Percentiles rank a stretch among this genome's conserved stretches.
Evolutionary conservation across 2,797 vertebrate species (phyloP).

Genomic region (Neomorphus geoffroyi): DNA sequence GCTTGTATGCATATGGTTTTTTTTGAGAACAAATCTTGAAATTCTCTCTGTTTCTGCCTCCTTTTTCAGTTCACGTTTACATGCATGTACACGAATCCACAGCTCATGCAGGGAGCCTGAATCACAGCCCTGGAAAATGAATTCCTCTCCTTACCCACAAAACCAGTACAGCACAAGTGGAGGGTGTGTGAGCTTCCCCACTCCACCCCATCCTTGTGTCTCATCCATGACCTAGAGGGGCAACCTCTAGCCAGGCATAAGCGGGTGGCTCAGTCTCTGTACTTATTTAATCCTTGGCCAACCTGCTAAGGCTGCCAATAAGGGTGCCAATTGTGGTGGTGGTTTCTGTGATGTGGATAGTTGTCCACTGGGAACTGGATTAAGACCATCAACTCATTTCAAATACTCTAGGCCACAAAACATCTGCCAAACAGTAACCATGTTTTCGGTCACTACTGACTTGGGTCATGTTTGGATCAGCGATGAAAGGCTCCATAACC

Average conservation of each 20-base stretch:
- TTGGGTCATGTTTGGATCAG: slow-evolving; percentile 65
- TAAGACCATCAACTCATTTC: slow-evolving; percentile 68
- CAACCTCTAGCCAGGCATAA: slow-evolving; percentile 61
- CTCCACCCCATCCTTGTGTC: slow-evolving; percentile 45
- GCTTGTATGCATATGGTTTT: background rate
- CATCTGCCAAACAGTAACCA: slow-evolving; percentile 66
- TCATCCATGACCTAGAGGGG: slow-evolving; percentile 63
- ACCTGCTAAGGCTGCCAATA: slow-evolving; percentile 56
- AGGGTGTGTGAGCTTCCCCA: slow-evolving; percentile 59
- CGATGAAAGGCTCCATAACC: slow-evolving; percentile 62
- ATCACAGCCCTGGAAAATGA: slow-evolving; percentile 32
- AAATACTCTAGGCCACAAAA: slow-evolving; percentile 65
- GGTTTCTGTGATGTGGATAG: slow-evolving; percentile 73
- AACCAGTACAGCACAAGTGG: slow-evolving; percentile 51
- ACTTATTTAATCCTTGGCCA: slow-evolving; percentile 68
- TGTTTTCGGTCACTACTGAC: slow-evolving; percentile 55
- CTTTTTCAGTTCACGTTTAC: background rate
- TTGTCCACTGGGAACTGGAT: slow-evolving; percentile 69
- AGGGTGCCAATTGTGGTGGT: slow-evolving; percentile 70
- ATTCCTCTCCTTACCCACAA: slow-evolving; percentile 57
- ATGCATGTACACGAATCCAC: background rate
- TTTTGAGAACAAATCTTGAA: background rate
- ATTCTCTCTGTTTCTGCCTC: background rate
- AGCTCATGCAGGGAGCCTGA: slow-evolving; percentile 37
- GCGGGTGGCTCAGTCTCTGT: slow-evolving; percentile 47